Base-by-base conservation (phyloP, 2,888 invertebrate genomes). In the Melangyna quadrimaculata region DNA sequence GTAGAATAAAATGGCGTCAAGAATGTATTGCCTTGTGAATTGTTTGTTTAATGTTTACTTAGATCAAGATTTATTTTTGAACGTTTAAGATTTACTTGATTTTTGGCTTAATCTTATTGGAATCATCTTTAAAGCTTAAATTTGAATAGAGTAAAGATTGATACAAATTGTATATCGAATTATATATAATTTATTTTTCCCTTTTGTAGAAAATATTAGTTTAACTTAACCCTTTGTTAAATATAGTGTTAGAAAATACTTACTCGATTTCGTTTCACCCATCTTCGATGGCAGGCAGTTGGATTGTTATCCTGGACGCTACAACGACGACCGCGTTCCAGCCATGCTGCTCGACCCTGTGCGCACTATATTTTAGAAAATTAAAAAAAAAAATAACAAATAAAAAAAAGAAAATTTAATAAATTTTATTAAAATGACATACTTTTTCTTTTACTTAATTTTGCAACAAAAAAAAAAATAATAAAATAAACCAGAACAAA, bases 231-330 rank as follows among this genome's bases (percentile, higher is more conserved):
- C 1, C 24, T 59, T 37, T 17, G 1, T n/a, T n/a, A n/a, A n/a
- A n/a, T 35, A 12, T 35, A 1, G 5, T 35, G 5, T 14, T 14
- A 63, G 27, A 55, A 63, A 19, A 83, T 53, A 90, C 90, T 93
- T 94, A 97, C 97, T 94, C 96, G 94, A 94, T 97, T 97, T 93
- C 96, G 94, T 93, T 96, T 96, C 94, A 96, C 96, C 97, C 97
- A 97, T 93, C 95, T 94, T 88, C 95, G 94, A 92, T 95, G 94
- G 90, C 94, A 93, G 90, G 93, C 93, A 91, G 93, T 93, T 91
- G 94, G 94, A 89, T 91, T 91, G 88, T 91, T 92, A 90, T 95
- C 95, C 91, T 95, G 95, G 93, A 95, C 95, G 90, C 95, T 94
- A 93, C 93, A 94, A 91, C 94, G 93, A 89, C 94, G 93, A 89